Base-by-base conservation (phyloP, 2,113 vertebrate species). In the Platycercus adscitus region DNA sequence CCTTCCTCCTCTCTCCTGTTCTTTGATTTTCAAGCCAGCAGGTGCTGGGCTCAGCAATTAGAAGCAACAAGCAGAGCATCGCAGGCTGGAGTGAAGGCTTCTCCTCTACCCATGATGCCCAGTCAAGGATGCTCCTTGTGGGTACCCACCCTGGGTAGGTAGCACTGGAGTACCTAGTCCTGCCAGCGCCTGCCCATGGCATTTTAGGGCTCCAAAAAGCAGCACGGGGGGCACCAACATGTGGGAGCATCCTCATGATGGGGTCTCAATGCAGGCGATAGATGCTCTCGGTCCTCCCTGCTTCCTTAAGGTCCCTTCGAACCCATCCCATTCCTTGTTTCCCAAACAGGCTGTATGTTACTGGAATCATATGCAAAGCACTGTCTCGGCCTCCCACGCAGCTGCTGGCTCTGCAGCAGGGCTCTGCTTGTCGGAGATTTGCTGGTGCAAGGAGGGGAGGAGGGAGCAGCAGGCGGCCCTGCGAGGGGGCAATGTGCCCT, bases 241-340 rank as follows among this genome's bases (percentile, higher is more conserved):
- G n/a, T 0, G 0, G 11, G 17, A 10, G 11, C 18, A 37, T 28
- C 65, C 75, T 13, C 5, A 33, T 6, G 4, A 39, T 1, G 0
- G 8, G 26, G 37, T 31, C 49, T 66, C 6, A 0, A 31, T 7
- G 6, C 17, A 50, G 33, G 31, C 1, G 0, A 24, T 18, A 60
- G 47, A 39, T 70, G 68, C 65, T 53, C n/a, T 53, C 0, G 1
- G n/a, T 66, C 10, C 33, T 58, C 56, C 9, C 56, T 35, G 33
- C 56, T 58, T 58, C 33, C 21, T 58, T 35, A 58, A 58, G 20
- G 56, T 35, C 33, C 13, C 56, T 35, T 58, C 56, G 33, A 58
- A 58, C 13, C 33, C 56, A 35, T 24, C 21, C 33, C 56, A 35
- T 58, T 58, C 56, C 29, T 0, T 60, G 88, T 91, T 93, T 71